These are phyloP conservation scores for Geococcyx californianus DNA, from an alignment of 2,113 vertebrate genomes.

Conservation along the genomic window DNA sequence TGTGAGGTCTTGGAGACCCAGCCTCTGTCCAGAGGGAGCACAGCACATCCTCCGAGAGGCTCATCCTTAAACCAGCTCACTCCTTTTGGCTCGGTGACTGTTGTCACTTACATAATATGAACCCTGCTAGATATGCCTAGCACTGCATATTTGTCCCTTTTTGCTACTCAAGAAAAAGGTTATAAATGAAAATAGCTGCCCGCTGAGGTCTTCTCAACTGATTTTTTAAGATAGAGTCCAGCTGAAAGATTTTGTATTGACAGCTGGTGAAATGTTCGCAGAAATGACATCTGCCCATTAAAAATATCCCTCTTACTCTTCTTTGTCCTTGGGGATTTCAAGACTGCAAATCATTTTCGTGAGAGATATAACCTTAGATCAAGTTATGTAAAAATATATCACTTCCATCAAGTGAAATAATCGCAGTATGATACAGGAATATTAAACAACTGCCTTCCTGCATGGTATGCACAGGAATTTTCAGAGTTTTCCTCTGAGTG, in stretches of 20 bases:
- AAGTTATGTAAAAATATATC: conserved; percentile 7
- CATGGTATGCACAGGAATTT: not conserved
- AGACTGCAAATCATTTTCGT: not conserved
- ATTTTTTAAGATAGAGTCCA: conserved; percentile 20
- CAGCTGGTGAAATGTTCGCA: not conserved
- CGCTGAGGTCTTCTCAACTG: conserved; percentile 24
- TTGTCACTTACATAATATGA: not conserved
- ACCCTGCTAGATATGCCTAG: not conserved
- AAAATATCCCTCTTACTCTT: not conserved
- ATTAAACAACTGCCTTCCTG: not conserved
- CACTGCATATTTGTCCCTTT: conserved; percentile 39
- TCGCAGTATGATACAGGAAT: conserved; percentile 10
- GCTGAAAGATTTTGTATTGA: not conserved
- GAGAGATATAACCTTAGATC: conserved; percentile 24
- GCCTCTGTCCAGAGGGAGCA: not conserved
- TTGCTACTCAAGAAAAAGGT: conserved; percentile 24
- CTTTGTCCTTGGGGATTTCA: not conserved
- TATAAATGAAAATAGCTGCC: not conserved
- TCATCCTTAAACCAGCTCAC: not conserved
- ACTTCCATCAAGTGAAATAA: conserved; percentile 40
- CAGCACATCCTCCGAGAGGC: rapidly evolving
- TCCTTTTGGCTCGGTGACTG: not conserved
- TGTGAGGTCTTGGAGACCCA: not conserved
- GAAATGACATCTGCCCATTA: conserved; percentile 24
- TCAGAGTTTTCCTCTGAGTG: not conserved